Conservation (phyloP, 2,113 vertebrate genomes). For the Acrocephalus kingi region DNA sequence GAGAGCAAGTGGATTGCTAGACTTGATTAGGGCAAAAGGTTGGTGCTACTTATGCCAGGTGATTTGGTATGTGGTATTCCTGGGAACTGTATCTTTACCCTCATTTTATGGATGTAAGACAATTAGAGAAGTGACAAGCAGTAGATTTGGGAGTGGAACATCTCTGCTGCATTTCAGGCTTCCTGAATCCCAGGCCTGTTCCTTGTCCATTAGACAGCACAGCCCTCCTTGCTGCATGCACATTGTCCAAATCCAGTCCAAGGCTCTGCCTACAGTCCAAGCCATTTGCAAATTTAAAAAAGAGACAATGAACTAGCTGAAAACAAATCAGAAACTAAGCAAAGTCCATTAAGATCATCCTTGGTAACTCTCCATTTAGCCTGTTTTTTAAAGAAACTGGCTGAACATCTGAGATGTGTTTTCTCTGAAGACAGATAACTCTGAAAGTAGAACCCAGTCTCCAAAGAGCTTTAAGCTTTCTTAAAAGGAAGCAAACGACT, state of each 20-base stretch:
- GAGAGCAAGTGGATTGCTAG: background rate
- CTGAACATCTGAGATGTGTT: slow-evolving; percentile 11
- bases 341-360: background rate
- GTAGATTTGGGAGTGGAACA: background rate
- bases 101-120: background rate
- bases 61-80: background rate
- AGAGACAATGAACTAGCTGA: background rate
- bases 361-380: background rate
- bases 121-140: background rate
- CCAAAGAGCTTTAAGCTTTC: slow-evolving; percentile 46
- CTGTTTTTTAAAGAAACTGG: background rate
- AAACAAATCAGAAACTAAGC: background rate
- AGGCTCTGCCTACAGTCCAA: background rate
- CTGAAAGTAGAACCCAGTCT: background rate
- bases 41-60: background rate
- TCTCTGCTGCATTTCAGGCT: background rate
- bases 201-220: background rate
- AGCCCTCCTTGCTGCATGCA: background rate
- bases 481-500: slow-evolving; percentile 8
- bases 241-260: background rate
- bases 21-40: background rate
- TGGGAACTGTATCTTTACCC: background rate
- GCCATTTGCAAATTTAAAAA: background rate
- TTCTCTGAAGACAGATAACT: background rate
- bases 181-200: background rate